A percentile compares a stretch with the other conserved stretches of the same genome.
Evolutionary conservation across 2,113 vertebrate genomes (phyloP).

Genomic region (Mellivora capensis): DNA sequence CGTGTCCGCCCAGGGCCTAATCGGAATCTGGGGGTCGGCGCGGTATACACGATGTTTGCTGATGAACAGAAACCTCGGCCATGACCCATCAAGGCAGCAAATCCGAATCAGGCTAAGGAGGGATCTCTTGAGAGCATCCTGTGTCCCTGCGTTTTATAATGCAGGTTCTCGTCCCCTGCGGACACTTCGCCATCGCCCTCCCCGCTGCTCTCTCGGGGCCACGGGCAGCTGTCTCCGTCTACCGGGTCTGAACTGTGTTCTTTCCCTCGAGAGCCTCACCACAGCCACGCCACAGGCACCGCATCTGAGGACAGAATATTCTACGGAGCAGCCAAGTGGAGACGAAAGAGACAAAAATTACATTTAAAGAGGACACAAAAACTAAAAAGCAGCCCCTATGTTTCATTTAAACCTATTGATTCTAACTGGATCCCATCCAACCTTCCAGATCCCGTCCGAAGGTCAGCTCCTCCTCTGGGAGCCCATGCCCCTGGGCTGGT

Average conservation of each 20-base stretch:
- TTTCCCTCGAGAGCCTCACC: neutral
- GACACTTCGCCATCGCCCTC: neutral
- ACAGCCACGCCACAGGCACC: fast-evolving
- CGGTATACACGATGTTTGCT: fast-evolving
- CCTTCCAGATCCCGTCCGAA: neutral
- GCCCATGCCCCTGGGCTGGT: neutral
- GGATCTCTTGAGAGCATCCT: neutral
- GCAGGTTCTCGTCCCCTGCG: neutral
- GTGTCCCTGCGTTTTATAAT: neutral
- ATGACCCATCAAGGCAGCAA: neutral
- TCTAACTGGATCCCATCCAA: neutral
- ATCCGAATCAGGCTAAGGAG: neutral
- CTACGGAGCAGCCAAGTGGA: neutral
- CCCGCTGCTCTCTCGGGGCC: neutral
- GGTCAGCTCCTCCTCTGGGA: neutral
- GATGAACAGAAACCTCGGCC: neutral
- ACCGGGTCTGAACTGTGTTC: fast-evolving
- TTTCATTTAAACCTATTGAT: too few relatives aligned
- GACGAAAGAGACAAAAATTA: neutral
- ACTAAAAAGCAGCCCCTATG: neutral
- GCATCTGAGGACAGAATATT: neutral
- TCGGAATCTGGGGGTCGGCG: neutral
- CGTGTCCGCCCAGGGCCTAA: neutral
- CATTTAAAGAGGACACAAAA: neutral
- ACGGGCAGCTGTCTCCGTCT: neutral